Evolutionary conservation across 2,797 vertebrate species (phyloP), one percentile per base, ranked within the genome.

Genomic region (Gorsachius magnificus): DNA sequence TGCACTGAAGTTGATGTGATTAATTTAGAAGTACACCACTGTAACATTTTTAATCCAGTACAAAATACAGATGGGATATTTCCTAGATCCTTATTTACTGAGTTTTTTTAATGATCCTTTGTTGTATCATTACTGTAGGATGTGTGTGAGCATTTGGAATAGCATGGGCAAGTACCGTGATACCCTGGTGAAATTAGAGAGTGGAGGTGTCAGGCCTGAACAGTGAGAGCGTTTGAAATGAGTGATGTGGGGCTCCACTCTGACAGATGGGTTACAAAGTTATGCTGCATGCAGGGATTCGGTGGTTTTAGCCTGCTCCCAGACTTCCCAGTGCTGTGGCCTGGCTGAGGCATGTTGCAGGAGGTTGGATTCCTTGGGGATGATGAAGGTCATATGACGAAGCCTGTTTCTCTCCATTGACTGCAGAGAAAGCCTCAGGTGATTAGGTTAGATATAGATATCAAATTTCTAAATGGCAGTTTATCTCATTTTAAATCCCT

Each of bases 361-460:
- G 33, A 87, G 33, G 60, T 57, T 80, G 35, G 56, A 64, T 58
- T 78, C 71, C 53, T 51, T n/a, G 41, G 53, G 86, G 84, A 94
- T 1, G 0, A n/a, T 61, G 81, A 93, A 96, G 92, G 95, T 96
- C 91, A 25, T 64, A n/a, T 0, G 1, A 83, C n/a, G 87, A 91
- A 95, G 43, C 89, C 64, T 75, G 60, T 96, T 96, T 93, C 96
- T 92, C 84, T 95, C 91, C 60, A 75, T 17, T 87, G 82, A 77
- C 75, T 93, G 72, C 54, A 87, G 45, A 93, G 58, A 29, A 95
- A 94, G 50, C 71, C 89, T 91, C 53, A 1, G 8, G 78, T 96
- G 87, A 94, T 96, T 93, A 94, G 68, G 70, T 92, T 95, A 96
- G 96, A 92, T 89, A 89, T 8, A 94, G 95, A 97, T 87, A 96